Evolutionary conservation across 2,797 vertebrate species (phyloP), one percentile per base, ranked within the genome.

Genomic region (Gallinago nigripennis): DNA sequence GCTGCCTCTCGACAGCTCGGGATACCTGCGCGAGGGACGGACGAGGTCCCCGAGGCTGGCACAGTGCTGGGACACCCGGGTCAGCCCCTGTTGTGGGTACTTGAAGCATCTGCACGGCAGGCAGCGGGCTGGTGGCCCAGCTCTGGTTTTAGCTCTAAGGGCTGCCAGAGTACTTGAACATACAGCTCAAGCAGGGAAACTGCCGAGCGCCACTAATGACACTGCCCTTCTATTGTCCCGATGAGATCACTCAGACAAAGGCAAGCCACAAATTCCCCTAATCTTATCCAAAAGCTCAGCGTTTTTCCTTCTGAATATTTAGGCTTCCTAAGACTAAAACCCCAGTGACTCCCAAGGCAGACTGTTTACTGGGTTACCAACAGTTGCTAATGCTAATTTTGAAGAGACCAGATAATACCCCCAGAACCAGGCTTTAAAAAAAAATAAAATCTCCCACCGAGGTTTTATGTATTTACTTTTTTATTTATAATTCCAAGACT

Each of bases 401-500:
- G 76, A 86, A 79, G 48, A 88, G 50, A 63, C 53, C 58, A 79
- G 57, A 69, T 20, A 88, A 90, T 93, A 39, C 10, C 28, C 48
- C 33, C 50, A 63, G 41, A 85, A 81, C 10, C 18, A 50, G 66
- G 79, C 65, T 65, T 73, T 31, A 76, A 61, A 81, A 60, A 60
- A n/a, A 20, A 14, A 15, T 31, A 20, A 70, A 30, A 73, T 33
- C 84, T 69, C 65, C 8, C 24, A 27, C 25, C 0, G 1, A 82
- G 70, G 61, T 66, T 66, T 60, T 41, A 46, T 4, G 9, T 77
- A 51, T 92, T 90, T 89, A 86, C 33, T 50, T 81, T 72, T 79
- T 69, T 72, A 81, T 83, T 93, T 90, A 45, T 88, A 95, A 93
- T 81, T 68, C 78, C 41, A 54, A 7, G 65, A 60, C 76, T 85